These are phyloP conservation scores for Achatina immaculata DNA, from an alignment of 1,140 invertebrate species.

Conservation along the genomic window DNA sequence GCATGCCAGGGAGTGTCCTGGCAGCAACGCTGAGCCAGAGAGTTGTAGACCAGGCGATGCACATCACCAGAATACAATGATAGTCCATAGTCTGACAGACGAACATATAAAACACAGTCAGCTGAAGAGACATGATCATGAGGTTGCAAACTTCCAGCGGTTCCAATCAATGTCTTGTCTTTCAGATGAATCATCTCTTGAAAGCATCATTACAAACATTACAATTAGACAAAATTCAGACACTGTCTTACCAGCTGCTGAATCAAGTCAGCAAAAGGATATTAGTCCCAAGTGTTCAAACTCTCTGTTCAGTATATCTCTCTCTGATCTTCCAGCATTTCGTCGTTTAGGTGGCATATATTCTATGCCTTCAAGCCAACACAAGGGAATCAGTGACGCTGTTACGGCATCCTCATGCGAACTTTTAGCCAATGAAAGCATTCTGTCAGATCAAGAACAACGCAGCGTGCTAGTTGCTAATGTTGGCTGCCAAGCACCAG, in stretches of 20 bases:
- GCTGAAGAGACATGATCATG: not conserved
- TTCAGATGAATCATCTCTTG: not conserved
- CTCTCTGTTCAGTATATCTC: not conserved
- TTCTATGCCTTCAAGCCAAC: not conserved
- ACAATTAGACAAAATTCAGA: not conserved
- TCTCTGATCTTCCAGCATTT: not conserved
- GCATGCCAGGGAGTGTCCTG: not conserved
- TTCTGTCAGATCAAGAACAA: not conserved
- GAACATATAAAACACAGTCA: not conserved
- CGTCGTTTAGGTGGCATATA: not conserved
- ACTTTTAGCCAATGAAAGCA: not conserved
- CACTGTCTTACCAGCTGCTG: not conserved
- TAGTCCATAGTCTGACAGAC: not conserved
- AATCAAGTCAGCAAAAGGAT: not conserved
- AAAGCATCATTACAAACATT: not conserved
- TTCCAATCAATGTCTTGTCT: not conserved
- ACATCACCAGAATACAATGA: not conserved
- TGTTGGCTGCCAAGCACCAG: constrained; percentile 4
- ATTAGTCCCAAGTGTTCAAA: not conserved
- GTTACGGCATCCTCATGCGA: not conserved
- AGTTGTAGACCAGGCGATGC: not conserved
- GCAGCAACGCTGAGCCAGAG: not conserved
- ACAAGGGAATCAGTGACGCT: not conserved
- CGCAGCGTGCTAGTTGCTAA: not conserved
- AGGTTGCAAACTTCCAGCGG: not conserved